Base-by-base conservation (phyloP, 1,140 invertebrate species). In the Anoplophora glabripennis region DNA sequence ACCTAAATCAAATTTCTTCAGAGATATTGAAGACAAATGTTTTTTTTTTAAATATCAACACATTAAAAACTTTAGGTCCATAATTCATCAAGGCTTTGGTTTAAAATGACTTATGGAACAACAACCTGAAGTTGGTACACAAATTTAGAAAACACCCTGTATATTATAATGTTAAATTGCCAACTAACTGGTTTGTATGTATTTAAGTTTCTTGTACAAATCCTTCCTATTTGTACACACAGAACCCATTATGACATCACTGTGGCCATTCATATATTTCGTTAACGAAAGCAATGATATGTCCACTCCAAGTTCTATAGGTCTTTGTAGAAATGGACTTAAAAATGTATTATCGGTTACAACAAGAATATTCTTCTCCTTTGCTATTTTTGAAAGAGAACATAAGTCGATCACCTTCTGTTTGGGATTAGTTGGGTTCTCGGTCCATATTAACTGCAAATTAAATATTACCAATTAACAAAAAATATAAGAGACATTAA, bases 211-310 rank as follows among this genome's bases (percentile, higher is more conserved):
- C 21, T 88, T 71, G 64, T 85, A 83, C 0, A 97, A 67, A 45
- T 86, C 85, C 48, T 90, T 84, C 68, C 86, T 81, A 63, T 86
- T 94, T 2, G 88, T 84, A 17, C 90, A 82, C 7, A 89, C 82
- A 9, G 90, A 88, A 4, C 97, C 97, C 97, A 99, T 99, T 1
- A 99, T 88, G 41, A 98, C 90, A 80, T 99, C 97, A 1, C 92
- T 90, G 76, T 99, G 96, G 0, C 96, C 97, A 77, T 99, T 99
- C 86, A 99, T 95, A 71, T 98, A 99, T 77, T 99, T 99, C 0
- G 96, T 98, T 28, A 97, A 67, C 0, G 96, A 99, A 78, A 99
- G 96, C 63, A 94, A 77, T 1, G 90, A 87, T 45, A 98, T 82
- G 78, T 99, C 96, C 3, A 92, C 96, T 7, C 97, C 97, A 21